Conservation (phyloP, 2,888 invertebrate species). For the Orthonychiurus folsomi region DNA sequence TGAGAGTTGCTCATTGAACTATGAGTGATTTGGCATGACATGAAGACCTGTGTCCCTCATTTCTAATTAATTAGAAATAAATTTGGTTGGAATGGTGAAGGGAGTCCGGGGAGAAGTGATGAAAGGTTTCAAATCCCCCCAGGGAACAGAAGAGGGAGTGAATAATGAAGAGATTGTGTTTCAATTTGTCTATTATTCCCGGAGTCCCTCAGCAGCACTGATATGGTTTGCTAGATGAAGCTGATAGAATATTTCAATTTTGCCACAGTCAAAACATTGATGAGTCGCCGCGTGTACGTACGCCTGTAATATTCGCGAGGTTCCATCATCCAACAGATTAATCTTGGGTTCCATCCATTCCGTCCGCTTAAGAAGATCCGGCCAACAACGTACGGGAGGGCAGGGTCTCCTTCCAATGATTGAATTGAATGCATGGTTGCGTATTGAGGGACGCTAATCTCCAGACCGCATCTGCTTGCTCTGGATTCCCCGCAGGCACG, state of each 20-base stretch:
- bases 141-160: not conserved
- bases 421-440: constrained; percentile 10
- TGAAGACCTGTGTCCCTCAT: too few relatives aligned
- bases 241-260: not conserved
- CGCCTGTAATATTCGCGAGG: not conserved
- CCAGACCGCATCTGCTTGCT: constrained; percentile 8
- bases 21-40: too few relatives aligned
- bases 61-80: constrained; percentile 13
- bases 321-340: not conserved
- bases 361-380: too few relatives aligned
- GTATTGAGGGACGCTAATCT: not conserved
- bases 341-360: constrained; percentile 1
- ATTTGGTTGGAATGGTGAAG: constrained; percentile 5
- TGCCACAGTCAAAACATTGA: not conserved
- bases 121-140: not conserved
- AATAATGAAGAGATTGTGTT: constrained; percentile 8
- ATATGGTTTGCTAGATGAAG: not conserved
- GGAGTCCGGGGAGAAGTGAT: too few relatives aligned
- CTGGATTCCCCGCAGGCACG: constrained; percentile 5
- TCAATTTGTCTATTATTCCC: constrained; percentile 14
- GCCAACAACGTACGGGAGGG: too few relatives aligned
- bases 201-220: not conserved
- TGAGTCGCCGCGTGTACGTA: not conserved
- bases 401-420: too few relatives aligned
- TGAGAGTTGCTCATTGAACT: too few relatives aligned